phyloP scores from a whole-genome alignment of 2,797 vertebrate species.

The Halcyon badia region DNA sequence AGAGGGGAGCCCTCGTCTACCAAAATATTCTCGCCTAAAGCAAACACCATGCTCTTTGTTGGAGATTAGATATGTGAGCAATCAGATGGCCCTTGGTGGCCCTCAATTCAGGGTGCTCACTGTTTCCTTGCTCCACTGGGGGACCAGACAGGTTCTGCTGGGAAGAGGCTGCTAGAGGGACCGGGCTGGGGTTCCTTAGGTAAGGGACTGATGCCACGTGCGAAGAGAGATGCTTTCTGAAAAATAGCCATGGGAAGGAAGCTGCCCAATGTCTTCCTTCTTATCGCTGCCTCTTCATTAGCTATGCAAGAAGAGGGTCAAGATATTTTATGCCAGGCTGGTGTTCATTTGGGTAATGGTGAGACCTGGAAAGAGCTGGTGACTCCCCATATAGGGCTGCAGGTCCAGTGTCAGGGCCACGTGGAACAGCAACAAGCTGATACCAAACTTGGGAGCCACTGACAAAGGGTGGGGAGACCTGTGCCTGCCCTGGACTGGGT shows the following conservation, averaged over 20 bases:
- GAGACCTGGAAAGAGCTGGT: not conserved
- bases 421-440: not conserved
- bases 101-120: not conserved
- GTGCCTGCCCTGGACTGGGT: not conserved
- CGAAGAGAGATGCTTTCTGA: not conserved
- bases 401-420: not conserved
- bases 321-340: not conserved
- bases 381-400: not conserved
- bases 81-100: not conserved
- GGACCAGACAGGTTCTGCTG: not conserved
- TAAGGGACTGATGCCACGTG: not conserved
- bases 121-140: not conserved
- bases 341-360: not conserved
- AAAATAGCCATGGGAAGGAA: not conserved
- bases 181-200: not conserved
- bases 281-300: not conserved
- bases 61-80: not conserved
- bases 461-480: not conserved
- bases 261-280: rapidly evolving
- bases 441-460: rapidly evolving
- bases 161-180: not conserved
- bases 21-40: not conserved
- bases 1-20: not conserved
- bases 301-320: not conserved
- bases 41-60: not conserved